Base-by-base conservation (phyloP, 2,888 invertebrate genomes). In the Nomada flava region DNA sequence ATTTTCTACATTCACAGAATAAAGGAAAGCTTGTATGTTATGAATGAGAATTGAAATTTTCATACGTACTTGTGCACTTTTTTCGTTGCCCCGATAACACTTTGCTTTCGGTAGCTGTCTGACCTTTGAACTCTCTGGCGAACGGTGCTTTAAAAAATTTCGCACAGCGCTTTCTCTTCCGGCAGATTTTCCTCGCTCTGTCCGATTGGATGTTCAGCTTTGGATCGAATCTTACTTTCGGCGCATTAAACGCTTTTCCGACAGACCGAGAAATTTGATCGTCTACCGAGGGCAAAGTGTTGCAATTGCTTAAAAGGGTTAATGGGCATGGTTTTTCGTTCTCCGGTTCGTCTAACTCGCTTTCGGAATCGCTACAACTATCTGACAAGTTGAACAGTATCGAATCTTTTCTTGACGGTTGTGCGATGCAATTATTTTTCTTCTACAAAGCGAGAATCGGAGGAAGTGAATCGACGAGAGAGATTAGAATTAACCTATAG, bases 301-400 rank as follows among this genome's bases (percentile, higher is more conserved):
- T 44, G 11, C 20, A 36, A 62, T 85, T 79, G 1, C 42, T 75
- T 18, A 88, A 86, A 26, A 86, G 62, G 0, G 84, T 86, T 65
- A 84, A 75, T 42, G 88, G 47, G 87, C 89, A 89, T 26, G 81
- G 65, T 3, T 62, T 63, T 0, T 86, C 84, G 63, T 85, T 86
- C 47, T 47, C 71, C 10, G 67, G 72, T 57, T 78, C 88, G 11
- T 89, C 88, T 1, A 65, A 47, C 11, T 90, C 90, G 70, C 83
- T 86, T 2, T 87, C 88, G 0, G 86, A 85, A 70, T 90, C 88
- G 63, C 82, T 89, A 18, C 13, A 73, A 57, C 50, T 67, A 50
- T 72, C 64, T 13, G 73, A 76, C 20, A 68, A 52, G 52, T 47
- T 59, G 47, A 63, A 68, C 15, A 67, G 20, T 59, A 69, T 11